Base-by-base conservation (phyloP, 30 jellyfish, hydroid and myxozoan species). In the Phacellophora camtschatica region DNA sequence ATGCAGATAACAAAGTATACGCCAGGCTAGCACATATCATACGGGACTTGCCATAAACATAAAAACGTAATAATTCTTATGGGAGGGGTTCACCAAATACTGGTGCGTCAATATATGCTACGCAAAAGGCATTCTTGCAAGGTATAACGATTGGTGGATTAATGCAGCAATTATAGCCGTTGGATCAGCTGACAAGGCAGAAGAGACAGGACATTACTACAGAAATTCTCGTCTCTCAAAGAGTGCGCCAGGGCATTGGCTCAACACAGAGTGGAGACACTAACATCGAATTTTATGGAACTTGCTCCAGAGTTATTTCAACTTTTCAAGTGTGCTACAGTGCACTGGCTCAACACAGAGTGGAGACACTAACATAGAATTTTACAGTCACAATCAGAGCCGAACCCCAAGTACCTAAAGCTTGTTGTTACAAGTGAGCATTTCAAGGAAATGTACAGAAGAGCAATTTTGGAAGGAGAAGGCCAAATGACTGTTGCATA, bases 1-100 rank as follows among this genome's bases (percentile, higher is more conserved):
- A 79, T 62, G 46, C 90, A 32, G 90, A 79, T 28, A 75, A 79
- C 37, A 62, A 50, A 42, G 90, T 79, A 11, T 79, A 79, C 37
- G 90, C 90, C 5, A 36, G 46, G 42, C 85, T 79, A 4, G 54
- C 70, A 24, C 74, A 79, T 34, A 79, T 65, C 65, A 22, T 79
- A 22, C 48, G 87, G 85, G 46, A 79, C 30, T 46, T n/a, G 23
- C 85, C 85, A 27, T 22, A 46, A 31, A 42, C 45, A 28, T 29
- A 39, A 30, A n/a, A 65, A 79, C 32, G 41, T 66, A 11, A 63
- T 42, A 7, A 33, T 61, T 27, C 37, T 62, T 20, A 62, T 59
- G 76, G 89, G 89, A 28, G 89, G 89, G 61, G 61, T 77, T 41
- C 83, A 69, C 24, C 71, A 45, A 10, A 16, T 69, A 25, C 41